Evolutionary conservation across 2,888 invertebrate species (phyloP), one percentile per base, ranked within the genome.

Genomic region (Trissolcus japonicus): DNA sequence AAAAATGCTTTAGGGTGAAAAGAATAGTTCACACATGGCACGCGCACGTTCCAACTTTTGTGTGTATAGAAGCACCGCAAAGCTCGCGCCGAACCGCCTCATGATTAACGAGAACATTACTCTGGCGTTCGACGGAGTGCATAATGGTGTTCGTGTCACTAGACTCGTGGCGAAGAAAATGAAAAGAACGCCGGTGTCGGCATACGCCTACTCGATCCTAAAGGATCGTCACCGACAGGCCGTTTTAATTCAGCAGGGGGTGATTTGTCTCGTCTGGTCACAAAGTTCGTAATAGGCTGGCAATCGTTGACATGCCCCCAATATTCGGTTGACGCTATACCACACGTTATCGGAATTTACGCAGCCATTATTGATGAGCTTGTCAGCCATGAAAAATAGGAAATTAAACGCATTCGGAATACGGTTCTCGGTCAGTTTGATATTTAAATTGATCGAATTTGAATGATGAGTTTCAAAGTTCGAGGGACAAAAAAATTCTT

Each of bases 101-200:
- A 80, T 80, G 80, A 80, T 80, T 80, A 80, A 80, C 76, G 80
- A 79, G 76, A 69, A 54, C 77, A 80, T 80, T 78, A 80, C 74
- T 78, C 79, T 68, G 74, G 72, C 79, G 80, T 80, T 80, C 80
- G 80, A 80, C 76, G 79, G 66, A 80, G 80, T 77, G 79, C 80
- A 80, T 80, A 80, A 80, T 80, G 68, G 78, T 78, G 80, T 80
- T 78, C 78, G 76, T 74, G 71, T 76, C 76, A 59, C 71, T 46
- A 57, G 61, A 60, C 57, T 46, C 57, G 55, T 53, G 54, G 46
- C 54, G 60, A 75, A 75, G 77, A 79, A 77, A 79, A 79, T 77
- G 77, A 76, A 79, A 79, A 68, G 65, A 79, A 57, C 48, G 51
- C 56, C 53, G 46, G 35, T 51, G 61, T 54, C 54, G 54, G 60